These are phyloP conservation scores for Rhea pennata DNA, from an alignment of 2,113 vertebrate species.

Conservation along the genomic window DNA sequence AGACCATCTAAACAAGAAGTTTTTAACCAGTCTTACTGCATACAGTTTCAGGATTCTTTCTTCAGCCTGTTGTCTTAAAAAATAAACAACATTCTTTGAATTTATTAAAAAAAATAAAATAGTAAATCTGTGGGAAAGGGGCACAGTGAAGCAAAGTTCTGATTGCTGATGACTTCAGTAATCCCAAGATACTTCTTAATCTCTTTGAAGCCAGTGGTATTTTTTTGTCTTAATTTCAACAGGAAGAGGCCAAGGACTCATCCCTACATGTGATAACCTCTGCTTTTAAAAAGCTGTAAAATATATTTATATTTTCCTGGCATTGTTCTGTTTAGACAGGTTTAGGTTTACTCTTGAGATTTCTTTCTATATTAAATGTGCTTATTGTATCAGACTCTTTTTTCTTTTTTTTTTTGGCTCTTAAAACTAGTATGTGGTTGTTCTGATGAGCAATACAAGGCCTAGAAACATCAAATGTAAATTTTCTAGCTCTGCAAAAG, in stretches of 20 bases:
- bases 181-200: constrained; percentile 44
- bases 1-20: background rate
- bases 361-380: background rate
- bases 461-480: background rate
- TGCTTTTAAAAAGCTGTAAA: background rate
- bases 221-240: constrained; percentile 34
- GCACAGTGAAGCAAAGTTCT: constrained; percentile 29
- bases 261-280: background rate
- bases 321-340: background rate
- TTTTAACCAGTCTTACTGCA: background rate
- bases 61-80: constrained; percentile 23
- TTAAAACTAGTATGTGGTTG: background rate
- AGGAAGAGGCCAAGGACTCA: constrained; percentile 35
- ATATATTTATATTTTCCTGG: background rate
- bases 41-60: constrained; percentile 6
- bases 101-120: constrained; percentile 15
- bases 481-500: background rate
- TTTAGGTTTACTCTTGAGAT: background rate
- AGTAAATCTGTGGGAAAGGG: constrained; percentile 55
- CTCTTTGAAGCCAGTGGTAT: constrained; percentile 38
- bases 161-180: background rate
- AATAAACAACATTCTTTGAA: constrained; percentile 48
- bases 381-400: background rate
- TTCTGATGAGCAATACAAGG: background rate
- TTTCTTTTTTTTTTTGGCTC: background rate